Evolutionary conservation across 2,113 vertebrate species (phyloP).

Genomic region (Lophius piscatorius): DNA sequence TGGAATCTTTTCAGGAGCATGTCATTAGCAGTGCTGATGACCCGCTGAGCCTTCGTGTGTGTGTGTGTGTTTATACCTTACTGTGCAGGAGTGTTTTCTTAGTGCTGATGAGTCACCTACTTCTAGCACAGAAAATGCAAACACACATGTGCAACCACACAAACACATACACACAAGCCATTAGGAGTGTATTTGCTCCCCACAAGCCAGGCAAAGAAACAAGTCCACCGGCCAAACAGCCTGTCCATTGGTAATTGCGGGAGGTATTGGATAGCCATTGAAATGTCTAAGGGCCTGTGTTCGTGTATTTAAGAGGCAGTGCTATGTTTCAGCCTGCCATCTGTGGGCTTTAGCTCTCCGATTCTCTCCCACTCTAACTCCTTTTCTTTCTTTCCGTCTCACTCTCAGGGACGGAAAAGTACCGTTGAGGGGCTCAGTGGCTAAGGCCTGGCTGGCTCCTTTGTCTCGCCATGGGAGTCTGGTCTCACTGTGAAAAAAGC

Average conservation of each 20-base stretch:
- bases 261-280: conserved; percentile 57
- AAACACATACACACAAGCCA: conserved; percentile 24
- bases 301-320: conserved; percentile 66
- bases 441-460: conserved; percentile 27
- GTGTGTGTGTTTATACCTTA: background rate
- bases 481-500: conserved; percentile 50
- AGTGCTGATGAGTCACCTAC: conserved; percentile 52
- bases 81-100: conserved; percentile 4
- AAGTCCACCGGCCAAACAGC: conserved; percentile 49
- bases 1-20: conserved; percentile 23
- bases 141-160: conserved; percentile 12
- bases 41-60: conserved; percentile 30
- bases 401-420: conserved; percentile 59
- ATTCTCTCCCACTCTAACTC: conserved; percentile 54
- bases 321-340: conserved; percentile 66
- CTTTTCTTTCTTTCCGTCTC: conserved; percentile 41
- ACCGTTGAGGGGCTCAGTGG: conserved; percentile 43
- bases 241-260: conserved; percentile 63
- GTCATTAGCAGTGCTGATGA: conserved; percentile 34
- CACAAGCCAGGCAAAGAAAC: conserved; percentile 44
- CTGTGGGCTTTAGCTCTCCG: conserved; percentile 55
- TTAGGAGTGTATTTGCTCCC: conserved; percentile 15
- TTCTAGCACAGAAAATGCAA: conserved; percentile 17
- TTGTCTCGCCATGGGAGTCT: conserved; percentile 68
- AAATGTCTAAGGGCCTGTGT: conserved; percentile 53